Conservation (phyloP, 1,140 invertebrate genomes). For the Papilio glaucus region DNA sequence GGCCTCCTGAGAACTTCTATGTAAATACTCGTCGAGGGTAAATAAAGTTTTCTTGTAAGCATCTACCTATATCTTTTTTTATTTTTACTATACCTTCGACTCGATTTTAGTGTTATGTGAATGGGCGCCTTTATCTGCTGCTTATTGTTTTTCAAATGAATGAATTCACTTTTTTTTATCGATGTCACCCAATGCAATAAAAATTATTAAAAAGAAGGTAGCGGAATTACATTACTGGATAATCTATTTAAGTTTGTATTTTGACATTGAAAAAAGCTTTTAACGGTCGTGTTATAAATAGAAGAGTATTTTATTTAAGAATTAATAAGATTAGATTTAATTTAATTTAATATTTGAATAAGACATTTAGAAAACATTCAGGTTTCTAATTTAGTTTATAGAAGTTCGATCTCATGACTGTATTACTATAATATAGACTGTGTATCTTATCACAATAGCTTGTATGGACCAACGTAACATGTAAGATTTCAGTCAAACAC, state of each 20-base stretch:
- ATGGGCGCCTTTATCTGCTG: slow-evolving; percentile 26
- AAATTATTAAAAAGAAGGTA: slow-evolving; percentile 5
- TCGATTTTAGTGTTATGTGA: slow-evolving; percentile 40
- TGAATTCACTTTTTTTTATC: slow-evolving; percentile 23
- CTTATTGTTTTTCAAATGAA: slow-evolving; percentile 27
- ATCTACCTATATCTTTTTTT: slow-evolving; percentile 58
- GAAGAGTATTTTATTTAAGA: not conserved
- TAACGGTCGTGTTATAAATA: not conserved
- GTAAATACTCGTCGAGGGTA: slow-evolving; percentile 73
- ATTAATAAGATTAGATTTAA: not conserved
- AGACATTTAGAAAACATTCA: not conserved
- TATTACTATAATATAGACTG: not conserved
- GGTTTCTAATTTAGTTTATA: not conserved
- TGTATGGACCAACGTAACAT: not conserved
- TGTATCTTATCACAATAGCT: not conserved
- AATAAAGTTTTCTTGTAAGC: slow-evolving; percentile 72
- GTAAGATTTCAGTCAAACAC: not conserved
- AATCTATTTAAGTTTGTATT: not conserved
- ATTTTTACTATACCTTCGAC: slow-evolving; percentile 59
- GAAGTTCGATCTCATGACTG: not conserved
- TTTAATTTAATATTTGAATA: not conserved
- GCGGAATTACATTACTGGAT: not conserved
- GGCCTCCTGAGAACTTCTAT: slow-evolving; percentile 74
- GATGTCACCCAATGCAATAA: not conserved
- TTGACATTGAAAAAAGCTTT: not conserved